These are phyloP conservation scores for Sabatieria punctata DNA, from an alignment of 2,888 invertebrate genomes.

Conservation along the genomic window DNA sequence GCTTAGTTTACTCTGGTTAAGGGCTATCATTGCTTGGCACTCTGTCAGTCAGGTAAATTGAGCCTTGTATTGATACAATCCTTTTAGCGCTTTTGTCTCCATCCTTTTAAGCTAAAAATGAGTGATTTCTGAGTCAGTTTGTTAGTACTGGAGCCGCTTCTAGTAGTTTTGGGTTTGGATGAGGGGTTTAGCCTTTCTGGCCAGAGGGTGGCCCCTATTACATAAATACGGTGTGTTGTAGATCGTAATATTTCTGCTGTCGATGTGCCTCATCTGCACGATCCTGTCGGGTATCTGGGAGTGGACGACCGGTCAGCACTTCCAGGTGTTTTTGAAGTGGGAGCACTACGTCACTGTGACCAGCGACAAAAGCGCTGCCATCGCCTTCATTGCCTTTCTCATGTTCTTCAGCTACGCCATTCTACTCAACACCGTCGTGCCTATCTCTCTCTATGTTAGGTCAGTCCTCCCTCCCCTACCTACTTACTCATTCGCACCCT, in stretches of 20 bases:
- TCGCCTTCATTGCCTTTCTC: conserved; percentile 70
- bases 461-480: conserved; percentile 29
- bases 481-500: neutral
- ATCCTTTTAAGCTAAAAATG: no score
- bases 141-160: no score
- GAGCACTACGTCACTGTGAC: conserved; percentile 9
- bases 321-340: conserved; percentile 28
- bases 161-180: neutral
- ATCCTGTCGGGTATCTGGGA: conserved; percentile 97
- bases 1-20: no score
- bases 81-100: neutral
- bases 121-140: no score
- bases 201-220: neutral
- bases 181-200: neutral
- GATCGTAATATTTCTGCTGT: conserved; percentile 94
- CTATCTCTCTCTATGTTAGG: conserved; percentile 96
- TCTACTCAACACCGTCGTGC: conserved; percentile 97
- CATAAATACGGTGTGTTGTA: conserved; percentile 37
- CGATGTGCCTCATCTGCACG: conserved; percentile 93
- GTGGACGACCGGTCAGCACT: conserved; percentile 52
- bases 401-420: conserved; percentile 99
- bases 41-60: no score
- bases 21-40: no score
- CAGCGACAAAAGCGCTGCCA: conserved; percentile 11
- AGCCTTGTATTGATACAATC: neutral